These are phyloP conservation scores for Aptenodytes patagonicus DNA, from an alignment of 2,113 vertebrate species.

Conservation along the genomic window DNA sequence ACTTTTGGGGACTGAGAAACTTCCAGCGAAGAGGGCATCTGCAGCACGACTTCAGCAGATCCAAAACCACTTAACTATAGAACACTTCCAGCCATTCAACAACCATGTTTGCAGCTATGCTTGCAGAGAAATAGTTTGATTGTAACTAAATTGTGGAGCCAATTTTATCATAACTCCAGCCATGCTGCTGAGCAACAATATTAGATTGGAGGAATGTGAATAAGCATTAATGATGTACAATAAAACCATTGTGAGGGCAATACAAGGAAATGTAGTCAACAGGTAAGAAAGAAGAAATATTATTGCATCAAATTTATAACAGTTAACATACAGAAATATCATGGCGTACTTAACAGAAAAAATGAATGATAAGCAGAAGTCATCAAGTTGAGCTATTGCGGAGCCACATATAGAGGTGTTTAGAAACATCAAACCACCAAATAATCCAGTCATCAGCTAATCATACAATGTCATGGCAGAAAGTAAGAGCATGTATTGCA, in stretches of 20 bases:
- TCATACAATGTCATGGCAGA: neutral
- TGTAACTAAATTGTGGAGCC: neutral
- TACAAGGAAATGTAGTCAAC: neutral
- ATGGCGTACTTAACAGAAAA: neutral
- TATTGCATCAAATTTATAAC: neutral
- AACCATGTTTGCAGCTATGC: neutral
- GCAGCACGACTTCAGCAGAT: neutral
- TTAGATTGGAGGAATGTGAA: neutral
- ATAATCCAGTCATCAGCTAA: neutral
- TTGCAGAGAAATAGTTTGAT: neutral
- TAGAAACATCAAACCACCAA: neutral
- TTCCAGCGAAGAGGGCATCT: neutral
- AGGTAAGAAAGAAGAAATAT: neutral
- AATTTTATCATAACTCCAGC: neutral
- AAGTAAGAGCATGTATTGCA: neutral
- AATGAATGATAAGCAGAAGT: neutral
- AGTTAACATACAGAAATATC: neutral
- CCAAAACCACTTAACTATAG: neutral
- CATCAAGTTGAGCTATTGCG: neutral
- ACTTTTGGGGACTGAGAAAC: neutral
- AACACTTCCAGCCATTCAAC: neutral
- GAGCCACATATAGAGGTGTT: neutral
- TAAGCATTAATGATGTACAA: neutral
- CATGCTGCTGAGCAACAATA: neutral
- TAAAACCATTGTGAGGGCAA: neutral